Percentiles rank a stretch among this genome's conserved stretches.
Conservation (phyloP, 2,888 invertebrate genomes). For the Falcaria lacertinaria region DNA sequence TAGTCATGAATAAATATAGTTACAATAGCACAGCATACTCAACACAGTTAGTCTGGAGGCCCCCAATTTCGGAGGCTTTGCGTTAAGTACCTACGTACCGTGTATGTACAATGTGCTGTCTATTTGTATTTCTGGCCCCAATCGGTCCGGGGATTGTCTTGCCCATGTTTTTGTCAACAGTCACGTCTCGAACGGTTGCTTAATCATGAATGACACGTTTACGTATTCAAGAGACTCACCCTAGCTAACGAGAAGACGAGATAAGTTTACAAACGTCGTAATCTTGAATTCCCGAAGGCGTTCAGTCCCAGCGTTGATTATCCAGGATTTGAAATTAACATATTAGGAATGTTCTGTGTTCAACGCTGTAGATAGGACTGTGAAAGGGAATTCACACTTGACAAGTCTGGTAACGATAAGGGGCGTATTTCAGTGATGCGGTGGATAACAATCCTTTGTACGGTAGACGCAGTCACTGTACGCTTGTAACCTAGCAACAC, state of each 20-base stretch:
- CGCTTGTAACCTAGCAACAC: too few species aligned
- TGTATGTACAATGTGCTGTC: background rate
- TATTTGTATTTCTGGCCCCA: constrained; percentile 29
- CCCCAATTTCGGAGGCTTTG: background rate
- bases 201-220: constrained; percentile 74
- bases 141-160: constrained; percentile 39
- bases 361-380: constrained; percentile 23
- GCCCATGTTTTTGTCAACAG: constrained; percentile 61
- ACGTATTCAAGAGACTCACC: constrained; percentile 69
- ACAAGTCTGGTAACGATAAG: background rate
- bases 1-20: too few species aligned
- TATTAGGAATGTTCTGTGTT: constrained; percentile 51
- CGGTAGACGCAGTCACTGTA: too few species aligned
- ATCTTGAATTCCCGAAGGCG: constrained; percentile 68
- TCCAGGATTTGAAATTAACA: constrained; percentile 72
- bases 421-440: too few species aligned
- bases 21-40: too few species aligned
- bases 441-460: too few species aligned
- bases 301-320: constrained; percentile 65
- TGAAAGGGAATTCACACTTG: constrained; percentile 6
- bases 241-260: constrained; percentile 72
- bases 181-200: constrained; percentile 61
- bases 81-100: background rate
- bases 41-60: background rate
- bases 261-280: constrained; percentile 74